phyloP scores from a whole-genome alignment of 2,113 vertebrate genomes.

The Aptenodytes patagonicus region DNA sequence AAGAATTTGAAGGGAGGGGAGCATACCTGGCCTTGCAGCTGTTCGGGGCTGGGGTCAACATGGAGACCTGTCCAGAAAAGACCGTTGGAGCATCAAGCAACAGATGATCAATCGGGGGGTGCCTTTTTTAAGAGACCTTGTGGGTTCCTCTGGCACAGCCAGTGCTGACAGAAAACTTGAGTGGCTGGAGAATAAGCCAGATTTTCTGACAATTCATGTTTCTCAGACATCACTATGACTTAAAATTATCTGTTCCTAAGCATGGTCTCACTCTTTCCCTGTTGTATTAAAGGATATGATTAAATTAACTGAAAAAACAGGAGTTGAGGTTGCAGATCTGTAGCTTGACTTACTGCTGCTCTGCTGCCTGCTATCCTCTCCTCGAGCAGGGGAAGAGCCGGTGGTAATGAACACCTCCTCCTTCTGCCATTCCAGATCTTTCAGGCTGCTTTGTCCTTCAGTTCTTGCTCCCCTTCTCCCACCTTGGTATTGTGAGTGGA shows the following conservation, averaged over 20 bases:
- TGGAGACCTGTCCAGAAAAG: not conserved
- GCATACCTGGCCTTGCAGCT: not conserved
- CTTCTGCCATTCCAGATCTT: not conserved
- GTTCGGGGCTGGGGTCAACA: not conserved
- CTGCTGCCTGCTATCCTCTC: not conserved
- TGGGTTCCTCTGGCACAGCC: not conserved
- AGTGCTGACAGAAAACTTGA: not conserved
- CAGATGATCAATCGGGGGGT: accelerated
- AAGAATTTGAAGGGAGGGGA: not conserved
- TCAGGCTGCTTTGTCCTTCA: not conserved
- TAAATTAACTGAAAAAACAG: not conserved
- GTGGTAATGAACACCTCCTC: not conserved
- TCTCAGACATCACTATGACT: not conserved
- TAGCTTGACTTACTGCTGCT: not conserved
- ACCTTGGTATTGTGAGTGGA: accelerated
- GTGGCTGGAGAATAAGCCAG: not conserved
- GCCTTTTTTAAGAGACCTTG: not conserved
- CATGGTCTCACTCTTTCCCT: not conserved
- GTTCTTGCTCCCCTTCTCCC: not conserved
- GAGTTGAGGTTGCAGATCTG: not conserved
- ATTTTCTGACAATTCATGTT: not conserved
- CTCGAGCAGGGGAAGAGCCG: not conserved
- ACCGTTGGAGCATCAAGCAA: not conserved
- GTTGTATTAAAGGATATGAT: not conserved
- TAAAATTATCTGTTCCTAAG: not conserved